phyloP scores from a whole-genome alignment of 1,140 invertebrate genomes.

The Neotoxoptera formosana region DNA sequence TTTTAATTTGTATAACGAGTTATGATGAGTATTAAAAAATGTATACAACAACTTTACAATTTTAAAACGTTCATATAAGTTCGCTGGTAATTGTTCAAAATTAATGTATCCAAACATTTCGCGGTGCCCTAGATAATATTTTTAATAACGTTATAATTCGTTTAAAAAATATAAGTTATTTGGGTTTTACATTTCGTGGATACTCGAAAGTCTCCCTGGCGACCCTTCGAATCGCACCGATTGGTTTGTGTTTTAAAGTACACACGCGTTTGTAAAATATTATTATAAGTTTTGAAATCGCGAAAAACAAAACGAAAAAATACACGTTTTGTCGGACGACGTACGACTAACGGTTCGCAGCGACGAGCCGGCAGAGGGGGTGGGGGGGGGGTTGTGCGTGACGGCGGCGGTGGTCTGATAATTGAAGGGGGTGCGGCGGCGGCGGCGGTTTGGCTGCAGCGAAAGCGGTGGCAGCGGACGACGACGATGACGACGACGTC shows the following conservation, averaged over 20 bases:
- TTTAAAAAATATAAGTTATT: too few relatives aligned
- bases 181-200: too few relatives aligned
- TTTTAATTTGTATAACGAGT: too few relatives aligned
- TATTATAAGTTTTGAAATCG: neutral
- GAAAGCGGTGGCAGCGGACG: neutral
- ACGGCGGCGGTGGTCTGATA: slow-evolving; percentile 24
- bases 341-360: neutral
- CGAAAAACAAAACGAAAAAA: neutral
- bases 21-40: too few relatives aligned
- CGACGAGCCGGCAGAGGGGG: neutral
- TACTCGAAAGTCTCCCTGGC: too few relatives aligned
- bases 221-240: too few relatives aligned
- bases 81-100: too few relatives aligned
- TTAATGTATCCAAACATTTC: too few relatives aligned
- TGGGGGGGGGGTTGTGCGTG: neutral
- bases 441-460: neutral
- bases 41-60: too few relatives aligned
- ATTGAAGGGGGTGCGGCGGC: slow-evolving; percentile 24
- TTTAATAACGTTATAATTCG: too few relatives aligned
- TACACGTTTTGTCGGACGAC: neutral
- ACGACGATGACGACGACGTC: neutral
- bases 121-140: too few relatives aligned
- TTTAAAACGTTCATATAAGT: too few relatives aligned
- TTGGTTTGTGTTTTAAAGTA: neutral
- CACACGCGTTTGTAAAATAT: neutral